Conservation (phyloP, 2,113 vertebrate genomes). For the Brachypodius melanocephalos region DNA sequence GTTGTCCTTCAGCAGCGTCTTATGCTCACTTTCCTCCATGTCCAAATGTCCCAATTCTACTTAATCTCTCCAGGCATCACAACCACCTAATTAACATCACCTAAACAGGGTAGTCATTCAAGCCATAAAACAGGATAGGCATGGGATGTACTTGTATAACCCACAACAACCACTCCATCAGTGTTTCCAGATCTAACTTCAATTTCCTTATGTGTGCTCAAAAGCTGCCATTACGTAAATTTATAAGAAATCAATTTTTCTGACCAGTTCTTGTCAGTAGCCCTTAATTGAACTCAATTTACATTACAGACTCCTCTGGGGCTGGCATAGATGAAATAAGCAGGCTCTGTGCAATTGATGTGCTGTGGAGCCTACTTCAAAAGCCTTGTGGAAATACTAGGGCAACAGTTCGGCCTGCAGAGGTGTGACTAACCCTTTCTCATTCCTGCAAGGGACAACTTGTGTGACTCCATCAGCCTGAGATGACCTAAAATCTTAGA, state of each 20-base stretch:
- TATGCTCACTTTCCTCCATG: conserved; percentile 26
- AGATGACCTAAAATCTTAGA: not conserved
- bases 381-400: not conserved
- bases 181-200: not conserved
- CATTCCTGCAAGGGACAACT: not conserved
- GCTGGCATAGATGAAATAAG: not conserved
- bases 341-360: not conserved
- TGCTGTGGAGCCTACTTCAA: not conserved
- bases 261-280: not conserved
- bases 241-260: not conserved
- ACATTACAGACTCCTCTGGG: not conserved
- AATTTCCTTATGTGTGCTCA: not conserved
- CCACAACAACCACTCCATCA: not conserved
- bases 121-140: conserved; percentile 2
- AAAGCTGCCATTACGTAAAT: not conserved
- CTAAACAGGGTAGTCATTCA: conserved; percentile 45
- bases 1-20: conserved; percentile 24
- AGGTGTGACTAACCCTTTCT: conserved; percentile 1
- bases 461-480: not conserved
- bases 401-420: not conserved
- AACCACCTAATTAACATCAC: not conserved
- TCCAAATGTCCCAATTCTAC: not conserved
- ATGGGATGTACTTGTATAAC: not conserved
- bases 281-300: not conserved
- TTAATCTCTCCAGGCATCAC: conserved; percentile 40